These are phyloP conservation scores for Dione vanillae DNA, from an alignment of 2,888 invertebrate genomes.

Conservation along the genomic window DNA sequence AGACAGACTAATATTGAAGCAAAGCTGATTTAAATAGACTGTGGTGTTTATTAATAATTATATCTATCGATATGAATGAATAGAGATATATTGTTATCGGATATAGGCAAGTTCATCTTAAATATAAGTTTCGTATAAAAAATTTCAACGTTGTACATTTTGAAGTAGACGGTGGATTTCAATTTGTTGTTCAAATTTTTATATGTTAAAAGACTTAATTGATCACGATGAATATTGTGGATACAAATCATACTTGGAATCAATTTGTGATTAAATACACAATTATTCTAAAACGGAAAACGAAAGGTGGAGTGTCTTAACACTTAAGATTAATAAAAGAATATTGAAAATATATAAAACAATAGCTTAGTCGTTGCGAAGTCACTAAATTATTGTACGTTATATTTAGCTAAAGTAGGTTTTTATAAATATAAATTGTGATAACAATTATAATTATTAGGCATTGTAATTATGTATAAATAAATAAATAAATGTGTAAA, in stretches of 20 bases:
- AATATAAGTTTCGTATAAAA: too few relatives aligned
- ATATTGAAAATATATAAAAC: slow-evolving; percentile 44
- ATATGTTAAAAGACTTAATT: background rate
- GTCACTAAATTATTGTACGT: slow-evolving; percentile 78
- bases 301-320: background rate
- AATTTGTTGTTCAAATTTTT: too few relatives aligned
- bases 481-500: slow-evolving; percentile 57
- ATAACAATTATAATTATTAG: slow-evolving; percentile 66
- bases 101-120: too few relatives aligned
- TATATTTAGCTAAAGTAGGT: slow-evolving; percentile 62
- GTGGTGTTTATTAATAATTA: too few relatives aligned
- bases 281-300: background rate
- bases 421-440: slow-evolving; percentile 70
- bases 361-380: slow-evolving; percentile 59
- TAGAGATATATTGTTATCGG: too few relatives aligned
- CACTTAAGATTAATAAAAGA: slow-evolving; percentile 25
- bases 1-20: background rate
- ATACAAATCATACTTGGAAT: background rate
- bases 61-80: too few relatives aligned
- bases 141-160: too few relatives aligned
- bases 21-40: too few relatives aligned
- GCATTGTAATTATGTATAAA: slow-evolving; percentile 60
- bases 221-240: background rate
- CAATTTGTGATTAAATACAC: background rate
- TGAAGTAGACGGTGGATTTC: too few relatives aligned